These are phyloP conservation scores for Pterois miles DNA, from an alignment of 2,797 vertebrate genomes.

Conservation along the genomic window DNA sequence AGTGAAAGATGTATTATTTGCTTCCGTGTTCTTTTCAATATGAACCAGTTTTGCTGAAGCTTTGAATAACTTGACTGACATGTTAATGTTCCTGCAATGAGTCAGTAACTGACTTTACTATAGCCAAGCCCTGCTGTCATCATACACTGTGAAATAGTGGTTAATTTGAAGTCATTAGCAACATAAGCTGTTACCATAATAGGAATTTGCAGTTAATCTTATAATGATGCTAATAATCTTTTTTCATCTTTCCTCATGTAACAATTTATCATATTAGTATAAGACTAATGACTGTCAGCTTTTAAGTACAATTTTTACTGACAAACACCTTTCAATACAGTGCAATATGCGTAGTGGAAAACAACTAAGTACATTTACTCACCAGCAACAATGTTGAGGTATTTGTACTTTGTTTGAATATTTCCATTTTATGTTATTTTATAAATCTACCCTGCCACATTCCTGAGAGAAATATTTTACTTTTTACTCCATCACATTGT, in stretches of 20 bases:
- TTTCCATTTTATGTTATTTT: background rate
- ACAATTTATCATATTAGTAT: background rate
- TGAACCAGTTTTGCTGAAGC: background rate
- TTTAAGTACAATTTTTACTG: background rate
- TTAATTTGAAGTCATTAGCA: background rate
- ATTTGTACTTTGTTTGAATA: background rate
- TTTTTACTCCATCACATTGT: no score
- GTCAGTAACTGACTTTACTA: background rate
- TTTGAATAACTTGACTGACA: background rate
- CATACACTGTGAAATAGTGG: background rate
- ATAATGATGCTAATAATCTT: background rate
- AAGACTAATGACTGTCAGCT: background rate
- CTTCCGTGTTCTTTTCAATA: background rate
- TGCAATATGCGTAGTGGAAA: background rate
- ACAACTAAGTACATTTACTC: rapidly evolving
- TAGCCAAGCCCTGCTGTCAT: background rate
- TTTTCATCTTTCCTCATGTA: background rate
- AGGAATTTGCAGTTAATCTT: background rate
- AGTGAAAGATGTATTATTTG: background rate
- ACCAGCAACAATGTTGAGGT: background rate
- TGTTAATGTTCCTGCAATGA: background rate
- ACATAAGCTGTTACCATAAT: background rate
- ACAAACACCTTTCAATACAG: background rate
- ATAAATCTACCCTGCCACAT: background rate
- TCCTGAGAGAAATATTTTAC: no score